Evolutionary conservation across 53 echinoderm and acorn worm genomes (phyloP), one percentile per base, ranked within the genome.

Genomic region (Holothuria scabra): DNA sequence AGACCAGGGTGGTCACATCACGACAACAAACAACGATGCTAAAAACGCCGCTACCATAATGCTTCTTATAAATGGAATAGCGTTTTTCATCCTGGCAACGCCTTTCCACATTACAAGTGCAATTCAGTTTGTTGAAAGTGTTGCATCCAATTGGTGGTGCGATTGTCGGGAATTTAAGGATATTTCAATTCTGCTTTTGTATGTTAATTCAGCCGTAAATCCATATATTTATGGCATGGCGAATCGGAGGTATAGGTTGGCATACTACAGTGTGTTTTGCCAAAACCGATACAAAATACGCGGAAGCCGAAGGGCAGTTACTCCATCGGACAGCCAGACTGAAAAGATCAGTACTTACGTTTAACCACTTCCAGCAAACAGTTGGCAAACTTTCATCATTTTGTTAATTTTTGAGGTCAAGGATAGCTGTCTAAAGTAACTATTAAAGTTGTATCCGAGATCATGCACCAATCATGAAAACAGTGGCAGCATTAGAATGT

Each of bases 201-300:
- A 32, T 34, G 21, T 69, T 34, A 69, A 69, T 12, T 69, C 69
- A 37, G 69, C 69, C 13, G 35, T 69, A 3, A 69, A 69, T 22
- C 69, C 69, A 69, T 69, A 11, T 69, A 69, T 69, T 22, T 69
- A 69, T 69, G 69, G 69, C 22, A 33, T 69, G 69, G 38, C 69
- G 34, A 69, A 69, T 69, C 69, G 20, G 22, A 22, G 6, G 20
- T 69, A 69, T 18, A 38, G 69, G 4, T 7, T 14, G 69, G 34
- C 31, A 34, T 69, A 69, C 6, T 5, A 5, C 21, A 8, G 18
- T 4, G 11, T 69, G 21, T n/a, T 69, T 22, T 37, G 69, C 22
- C 16, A 22, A 2, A 69, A 52, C 18, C 14, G 18, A 52, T 52
- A 52, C 52, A 52, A 52, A 16, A 2, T 52, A 52, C 52, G 52